Conservation (phyloP, 53 echinoderm and acorn worm species). For the Henricia sp. region DNA sequence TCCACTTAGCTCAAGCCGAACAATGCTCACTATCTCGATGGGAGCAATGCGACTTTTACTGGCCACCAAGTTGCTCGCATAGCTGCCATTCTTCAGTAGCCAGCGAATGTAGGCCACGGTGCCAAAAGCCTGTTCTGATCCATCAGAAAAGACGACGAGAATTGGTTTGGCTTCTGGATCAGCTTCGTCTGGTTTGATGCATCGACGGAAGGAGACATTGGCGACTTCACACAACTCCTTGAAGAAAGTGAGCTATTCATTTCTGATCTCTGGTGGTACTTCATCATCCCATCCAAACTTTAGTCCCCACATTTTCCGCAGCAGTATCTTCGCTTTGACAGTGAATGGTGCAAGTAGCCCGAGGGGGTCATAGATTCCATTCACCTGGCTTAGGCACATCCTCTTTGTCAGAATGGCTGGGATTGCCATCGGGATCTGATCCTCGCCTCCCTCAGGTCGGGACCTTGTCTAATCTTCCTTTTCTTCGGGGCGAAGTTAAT, state of each 20-base stretch:
- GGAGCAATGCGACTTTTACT: constrained; percentile 65
- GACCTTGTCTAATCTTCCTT: no score
- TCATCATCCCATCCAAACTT: constrained; percentile 35
- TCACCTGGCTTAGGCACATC: constrained; percentile 47
- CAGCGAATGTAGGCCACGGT: constrained; percentile 53
- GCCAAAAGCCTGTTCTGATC: constrained; percentile 60
- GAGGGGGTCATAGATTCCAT: constrained; percentile 53
- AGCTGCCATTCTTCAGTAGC: constrained; percentile 33
- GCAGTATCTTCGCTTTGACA: constrained; percentile 39
- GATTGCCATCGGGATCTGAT: background rate
- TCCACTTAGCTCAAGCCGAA: constrained; percentile 52
- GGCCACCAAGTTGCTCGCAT: constrained; percentile 31
- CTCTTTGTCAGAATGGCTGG: constrained; percentile 46
- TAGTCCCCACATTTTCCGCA: constrained; percentile 39
- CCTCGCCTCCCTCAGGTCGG: background rate
- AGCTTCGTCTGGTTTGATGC: constrained; percentile 39
- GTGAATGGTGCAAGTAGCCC: constrained; percentile 26
- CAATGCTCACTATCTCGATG: constrained; percentile 49
- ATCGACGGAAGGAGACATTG: constrained; percentile 4
- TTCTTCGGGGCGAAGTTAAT: no score
- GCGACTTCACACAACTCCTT: constrained; percentile 10
- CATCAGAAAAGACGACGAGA: constrained; percentile 64
- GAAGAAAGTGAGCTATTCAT: constrained; percentile 23
- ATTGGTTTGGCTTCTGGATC: constrained; percentile 13
- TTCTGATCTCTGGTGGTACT: background rate